Conservation (phyloP, 2,113 vertebrate genomes). For the Microtus montanus region DNA sequence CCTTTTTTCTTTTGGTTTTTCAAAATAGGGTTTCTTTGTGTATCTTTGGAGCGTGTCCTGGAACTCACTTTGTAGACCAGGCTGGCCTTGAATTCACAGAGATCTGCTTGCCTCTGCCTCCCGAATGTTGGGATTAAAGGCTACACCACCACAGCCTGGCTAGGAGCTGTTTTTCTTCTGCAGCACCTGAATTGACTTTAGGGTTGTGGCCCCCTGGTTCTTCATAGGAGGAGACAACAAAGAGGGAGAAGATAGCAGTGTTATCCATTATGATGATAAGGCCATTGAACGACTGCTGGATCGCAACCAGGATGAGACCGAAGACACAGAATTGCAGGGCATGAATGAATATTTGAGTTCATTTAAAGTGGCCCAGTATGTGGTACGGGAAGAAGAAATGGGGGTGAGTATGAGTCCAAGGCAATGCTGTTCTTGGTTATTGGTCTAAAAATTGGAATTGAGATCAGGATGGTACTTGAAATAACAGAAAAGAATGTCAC, state of each 20-base stretch:
- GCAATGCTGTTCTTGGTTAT: background rate
- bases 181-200: constrained; percentile 46
- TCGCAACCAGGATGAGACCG: constrained; percentile 95
- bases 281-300: constrained; percentile 95
- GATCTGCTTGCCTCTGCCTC: background rate
- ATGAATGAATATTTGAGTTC: constrained; percentile 99
- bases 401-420: constrained; percentile 87
- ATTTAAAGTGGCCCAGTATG: constrained; percentile 98
- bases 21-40: background rate
- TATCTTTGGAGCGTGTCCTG: background rate
- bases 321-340: constrained; percentile 97
- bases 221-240: constrained; percentile 92
- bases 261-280: constrained; percentile 98
- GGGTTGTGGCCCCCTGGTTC: constrained; percentile 7
- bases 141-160: background rate
- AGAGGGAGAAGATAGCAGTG: constrained; percentile 96
- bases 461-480: constrained; percentile 41
- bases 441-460: background rate
- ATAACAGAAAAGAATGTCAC: background rate
- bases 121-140: too few relatives aligned
- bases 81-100: background rate
- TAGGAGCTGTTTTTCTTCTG: constrained; percentile 7
- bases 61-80: background rate
- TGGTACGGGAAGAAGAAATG: constrained; percentile 98
- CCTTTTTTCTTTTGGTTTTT: background rate